These are phyloP conservation scores for Charina bottae DNA, from an alignment of 2,113 vertebrate species.

Conservation along the genomic window DNA sequence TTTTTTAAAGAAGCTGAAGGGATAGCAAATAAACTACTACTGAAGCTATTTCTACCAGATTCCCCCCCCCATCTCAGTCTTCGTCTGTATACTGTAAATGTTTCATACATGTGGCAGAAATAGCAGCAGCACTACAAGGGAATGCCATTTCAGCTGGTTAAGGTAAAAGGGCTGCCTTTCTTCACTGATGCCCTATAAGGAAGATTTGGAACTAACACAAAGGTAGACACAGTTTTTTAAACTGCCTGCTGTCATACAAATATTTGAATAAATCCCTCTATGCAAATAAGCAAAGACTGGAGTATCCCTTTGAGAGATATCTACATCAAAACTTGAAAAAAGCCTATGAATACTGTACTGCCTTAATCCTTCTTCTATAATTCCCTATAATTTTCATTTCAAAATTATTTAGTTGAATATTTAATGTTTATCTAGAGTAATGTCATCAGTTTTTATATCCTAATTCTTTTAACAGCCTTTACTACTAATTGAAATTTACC, in stretches of 20 bases:
- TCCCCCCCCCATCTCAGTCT: neutral
- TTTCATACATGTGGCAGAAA: neutral
- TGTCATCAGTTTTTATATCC: neutral
- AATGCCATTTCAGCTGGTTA: neutral
- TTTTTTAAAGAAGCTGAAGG: neutral
- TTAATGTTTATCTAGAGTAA: neutral
- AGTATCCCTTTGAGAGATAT: neutral
- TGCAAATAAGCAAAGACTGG: neutral
- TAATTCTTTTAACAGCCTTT: neutral
- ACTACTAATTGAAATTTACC: neutral
- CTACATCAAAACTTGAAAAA: too few relatives aligned
- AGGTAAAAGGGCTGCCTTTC: neutral
- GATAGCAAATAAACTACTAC: neutral
- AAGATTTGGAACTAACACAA: neutral
- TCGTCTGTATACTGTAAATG: neutral
- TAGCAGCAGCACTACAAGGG: neutral
- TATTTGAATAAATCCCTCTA: neutral
- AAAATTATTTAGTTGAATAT: too few relatives aligned
- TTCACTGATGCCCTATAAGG: neutral
- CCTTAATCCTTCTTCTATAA: too few relatives aligned
- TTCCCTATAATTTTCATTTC: too few relatives aligned
- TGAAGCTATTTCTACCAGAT: slow-evolving; percentile 12
- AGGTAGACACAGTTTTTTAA: too few relatives aligned
- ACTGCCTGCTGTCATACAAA: neutral
- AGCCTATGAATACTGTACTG: too few relatives aligned